Evolutionary conservation across 2,797 vertebrate species (phyloP).

Genomic region (Lithobates sylvaticus): DNA sequence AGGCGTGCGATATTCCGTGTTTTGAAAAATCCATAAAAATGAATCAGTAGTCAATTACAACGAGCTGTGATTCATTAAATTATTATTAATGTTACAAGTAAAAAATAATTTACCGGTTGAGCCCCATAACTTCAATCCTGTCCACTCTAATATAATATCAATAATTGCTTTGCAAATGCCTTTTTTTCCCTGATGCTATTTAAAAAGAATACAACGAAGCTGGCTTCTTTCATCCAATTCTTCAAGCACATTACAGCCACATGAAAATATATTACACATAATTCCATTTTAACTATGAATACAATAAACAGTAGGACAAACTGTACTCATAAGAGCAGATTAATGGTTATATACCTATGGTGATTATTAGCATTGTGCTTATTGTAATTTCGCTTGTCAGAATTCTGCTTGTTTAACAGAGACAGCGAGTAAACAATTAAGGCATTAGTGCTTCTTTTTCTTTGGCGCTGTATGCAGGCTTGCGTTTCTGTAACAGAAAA

Average conservation of each 20-base stretch:
- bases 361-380: conserved; percentile 37
- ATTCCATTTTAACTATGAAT: conserved; percentile 50
- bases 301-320: conserved; percentile 45
- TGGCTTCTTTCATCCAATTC: conserved; percentile 31
- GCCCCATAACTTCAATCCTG: conserved; percentile 29
- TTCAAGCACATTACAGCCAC: conserved; percentile 40
- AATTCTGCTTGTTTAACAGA: conserved; percentile 25
- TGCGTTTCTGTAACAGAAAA: not conserved
- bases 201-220: conserved; percentile 14
- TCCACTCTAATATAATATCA: conserved; percentile 47
- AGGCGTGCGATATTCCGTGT: conserved; percentile 1
- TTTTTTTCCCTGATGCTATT: conserved; percentile 31
- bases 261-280: conserved; percentile 37
- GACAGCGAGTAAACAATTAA: conserved; percentile 45
- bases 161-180: conserved; percentile 35
- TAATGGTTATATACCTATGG: conserved; percentile 48
- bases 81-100: conserved; percentile 38
- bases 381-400: conserved; percentile 42
- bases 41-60: conserved; percentile 45
- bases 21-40: conserved; percentile 44
- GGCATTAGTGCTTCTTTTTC: conserved; percentile 11
- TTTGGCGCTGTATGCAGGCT: not conserved
- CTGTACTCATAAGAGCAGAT: conserved; percentile 49
- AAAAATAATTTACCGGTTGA: conserved; percentile 40
- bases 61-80: conserved; percentile 47